phyloP scores from a whole-genome alignment of 1,140 invertebrate species.

The Atta colombica region DNA sequence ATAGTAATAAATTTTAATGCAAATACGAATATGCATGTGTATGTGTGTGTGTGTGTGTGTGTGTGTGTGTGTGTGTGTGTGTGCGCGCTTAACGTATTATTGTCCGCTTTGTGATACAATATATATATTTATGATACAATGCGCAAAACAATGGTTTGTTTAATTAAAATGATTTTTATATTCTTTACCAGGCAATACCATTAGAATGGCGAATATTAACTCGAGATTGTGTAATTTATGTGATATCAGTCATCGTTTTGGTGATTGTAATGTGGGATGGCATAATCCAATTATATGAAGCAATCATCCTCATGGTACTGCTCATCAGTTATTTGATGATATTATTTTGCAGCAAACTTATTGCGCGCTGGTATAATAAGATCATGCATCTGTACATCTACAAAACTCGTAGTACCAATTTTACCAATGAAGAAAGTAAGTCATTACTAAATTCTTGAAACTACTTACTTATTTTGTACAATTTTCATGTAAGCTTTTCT shows the following conservation, averaged over 20 bases:
- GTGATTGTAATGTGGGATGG: slow-evolving; percentile 93
- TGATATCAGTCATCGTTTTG: slow-evolving; percentile 91
- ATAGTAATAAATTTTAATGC: neutral
- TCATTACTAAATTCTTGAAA: slow-evolving; percentile 17
- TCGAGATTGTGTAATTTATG: slow-evolving; percentile 94
- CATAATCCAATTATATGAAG: slow-evolving; percentile 93
- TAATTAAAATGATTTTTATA: slow-evolving; percentile 6
- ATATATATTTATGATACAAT: neutral
- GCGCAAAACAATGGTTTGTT: neutral
- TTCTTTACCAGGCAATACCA: slow-evolving; percentile 90
- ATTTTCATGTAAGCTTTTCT: neutral
- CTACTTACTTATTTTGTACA: neutral
- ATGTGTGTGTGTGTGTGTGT: too few relatives aligned
- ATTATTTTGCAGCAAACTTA: slow-evolving; percentile 86
- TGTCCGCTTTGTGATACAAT: neutral
- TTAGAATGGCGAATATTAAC: slow-evolving; percentile 94
- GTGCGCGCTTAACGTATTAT: neutral
- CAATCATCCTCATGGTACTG: slow-evolving; percentile 89
- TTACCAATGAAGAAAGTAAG: slow-evolving; percentile 65
- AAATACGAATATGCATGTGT: neutral
- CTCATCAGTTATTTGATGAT: slow-evolving; percentile 90
- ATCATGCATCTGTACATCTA: slow-evolving; percentile 39
- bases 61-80: neutral
- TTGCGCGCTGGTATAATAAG: slow-evolving; percentile 65
- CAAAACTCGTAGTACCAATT: slow-evolving; percentile 11